Percentiles rank a stretch among this genome's conserved stretches.
Conservation (phyloP, 2,888 invertebrate species). For the Volucella inflata region DNA sequence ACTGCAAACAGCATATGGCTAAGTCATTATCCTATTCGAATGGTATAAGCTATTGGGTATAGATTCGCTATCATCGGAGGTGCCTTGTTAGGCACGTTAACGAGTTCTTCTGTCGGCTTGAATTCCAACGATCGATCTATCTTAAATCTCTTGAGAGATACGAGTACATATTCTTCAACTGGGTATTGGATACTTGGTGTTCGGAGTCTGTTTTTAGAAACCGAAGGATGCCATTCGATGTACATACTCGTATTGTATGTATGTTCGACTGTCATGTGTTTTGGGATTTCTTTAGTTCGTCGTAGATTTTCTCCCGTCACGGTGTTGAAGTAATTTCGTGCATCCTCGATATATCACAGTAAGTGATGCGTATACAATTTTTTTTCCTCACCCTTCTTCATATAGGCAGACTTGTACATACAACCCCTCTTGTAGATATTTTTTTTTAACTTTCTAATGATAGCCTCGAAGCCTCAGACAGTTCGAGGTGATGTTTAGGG, state of each 20-base stretch:
- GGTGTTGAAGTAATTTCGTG: conserved; percentile 70
- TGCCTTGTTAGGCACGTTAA: conserved; percentile 74
- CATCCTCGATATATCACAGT: conserved; percentile 74
- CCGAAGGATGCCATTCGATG: conserved; percentile 32
- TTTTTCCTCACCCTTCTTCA: conserved; percentile 26
- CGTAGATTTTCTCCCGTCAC: conserved; percentile 53
- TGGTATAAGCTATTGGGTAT: conserved; percentile 50
- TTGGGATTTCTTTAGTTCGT: conserved; percentile 51
- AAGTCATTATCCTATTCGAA: conserved; percentile 71
- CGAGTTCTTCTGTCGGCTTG: conserved; percentile 57
- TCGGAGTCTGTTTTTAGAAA: conserved; percentile 68
- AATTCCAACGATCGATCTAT: conserved; percentile 64
- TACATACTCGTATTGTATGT: conserved; percentile 4
- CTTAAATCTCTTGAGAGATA: conserved; percentile 65
- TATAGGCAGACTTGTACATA: background rate
- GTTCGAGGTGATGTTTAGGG: conserved; percentile 54
- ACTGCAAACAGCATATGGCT: conserved; percentile 52
- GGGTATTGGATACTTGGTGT: background rate
- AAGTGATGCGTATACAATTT: conserved; percentile 72
- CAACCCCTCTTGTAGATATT: conserved; percentile 25
- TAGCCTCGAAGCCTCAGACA: conserved; percentile 58
- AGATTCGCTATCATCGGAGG: conserved; percentile 66
- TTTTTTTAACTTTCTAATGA: conserved; percentile 53
- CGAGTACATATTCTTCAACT: conserved; percentile 3
- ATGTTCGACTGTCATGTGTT: conserved; percentile 35